Evolutionary conservation across 2,113 vertebrate genomes (phyloP).

Genomic region (Notothenia coriiceps): DNA sequence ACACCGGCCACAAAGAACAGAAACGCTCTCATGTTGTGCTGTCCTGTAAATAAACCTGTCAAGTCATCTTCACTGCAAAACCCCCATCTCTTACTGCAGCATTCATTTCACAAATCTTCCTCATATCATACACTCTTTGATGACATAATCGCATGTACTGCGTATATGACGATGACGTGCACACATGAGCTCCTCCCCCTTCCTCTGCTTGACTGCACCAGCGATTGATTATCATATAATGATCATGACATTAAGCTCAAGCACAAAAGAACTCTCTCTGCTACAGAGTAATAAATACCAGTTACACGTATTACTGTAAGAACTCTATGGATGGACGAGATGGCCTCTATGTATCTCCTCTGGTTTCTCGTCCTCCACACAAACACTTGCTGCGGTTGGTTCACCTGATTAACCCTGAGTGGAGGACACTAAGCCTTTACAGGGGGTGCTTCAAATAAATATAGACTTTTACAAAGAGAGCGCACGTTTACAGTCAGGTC

Average conservation of each 20-base stretch:
- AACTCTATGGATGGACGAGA: constrained; percentile 33
- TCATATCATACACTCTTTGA: not conserved
- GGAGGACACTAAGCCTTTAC: constrained; percentile 55
- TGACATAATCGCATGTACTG: not conserved
- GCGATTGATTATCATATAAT: constrained; percentile 24
- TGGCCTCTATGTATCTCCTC: not conserved
- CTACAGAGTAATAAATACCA: constrained; percentile 54
- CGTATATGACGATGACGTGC: not conserved
- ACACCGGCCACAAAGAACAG: constrained; percentile 13
- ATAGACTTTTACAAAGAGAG: constrained; percentile 47
- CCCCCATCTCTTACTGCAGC: not conserved
- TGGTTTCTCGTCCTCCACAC: not conserved
- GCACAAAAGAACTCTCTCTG: constrained; percentile 16
- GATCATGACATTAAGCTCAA: constrained; percentile 46
- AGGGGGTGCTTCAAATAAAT: constrained; percentile 56
- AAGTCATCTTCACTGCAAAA: constrained; percentile 11
- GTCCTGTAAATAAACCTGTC: constrained; percentile 30
- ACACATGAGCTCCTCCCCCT: constrained; percentile 11
- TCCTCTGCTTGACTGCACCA: constrained; percentile 18
- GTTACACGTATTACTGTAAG: constrained; percentile 45
- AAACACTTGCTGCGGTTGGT: constrained; percentile 23
- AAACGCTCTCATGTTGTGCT: constrained; percentile 5
- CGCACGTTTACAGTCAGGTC: constrained; percentile 39
- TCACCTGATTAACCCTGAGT: constrained; percentile 62
- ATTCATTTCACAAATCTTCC: not conserved